phyloP scores from a whole-genome alignment of 2,113 vertebrate species.

The Ceratotherium simum region DNA sequence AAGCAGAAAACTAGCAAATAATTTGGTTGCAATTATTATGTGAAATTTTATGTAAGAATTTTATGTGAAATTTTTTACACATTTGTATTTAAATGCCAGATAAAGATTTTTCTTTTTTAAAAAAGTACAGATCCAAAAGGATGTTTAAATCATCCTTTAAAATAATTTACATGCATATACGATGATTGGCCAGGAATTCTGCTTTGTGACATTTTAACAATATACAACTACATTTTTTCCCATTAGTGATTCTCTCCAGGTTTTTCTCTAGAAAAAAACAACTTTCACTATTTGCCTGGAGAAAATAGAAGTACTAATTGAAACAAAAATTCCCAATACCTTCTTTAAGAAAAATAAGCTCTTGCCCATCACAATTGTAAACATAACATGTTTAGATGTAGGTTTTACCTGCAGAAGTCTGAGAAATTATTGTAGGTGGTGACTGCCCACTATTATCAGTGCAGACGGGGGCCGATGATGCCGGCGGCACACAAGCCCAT shows the following conservation, averaged over 20 bases:
- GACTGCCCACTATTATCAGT: not conserved
- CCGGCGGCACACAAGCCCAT: not conserved
- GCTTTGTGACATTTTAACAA: constrained; percentile 32
- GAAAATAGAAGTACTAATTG: constrained; percentile 26
- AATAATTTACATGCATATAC: not conserved
- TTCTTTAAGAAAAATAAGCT: constrained; percentile 47
- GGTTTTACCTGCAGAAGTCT: not conserved
- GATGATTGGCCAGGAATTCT: not conserved
- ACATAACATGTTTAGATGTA: not conserved
- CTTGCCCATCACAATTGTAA: not conserved
- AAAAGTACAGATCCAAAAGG: not conserved
- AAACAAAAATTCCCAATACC: not conserved
- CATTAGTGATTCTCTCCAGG: not conserved
- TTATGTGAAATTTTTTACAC: not conserved
- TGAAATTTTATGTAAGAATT: not conserved
- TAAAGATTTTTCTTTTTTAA: not conserved
- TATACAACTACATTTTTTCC: not conserved
- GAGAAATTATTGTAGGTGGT: not conserved
- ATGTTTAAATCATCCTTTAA: constrained; percentile 24
- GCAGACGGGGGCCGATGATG: not conserved
- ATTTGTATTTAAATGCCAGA: not conserved
- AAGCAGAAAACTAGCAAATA: not conserved
- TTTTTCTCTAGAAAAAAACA: not conserved
- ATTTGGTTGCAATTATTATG: not conserved
- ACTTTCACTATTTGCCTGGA: not conserved